Percentiles rank a stretch among this genome's conserved stretches.
These are phyloP conservation scores for Heliangelus exortis DNA, from an alignment of 2,797 vertebrate genomes.

Conservation along the genomic window DNA sequence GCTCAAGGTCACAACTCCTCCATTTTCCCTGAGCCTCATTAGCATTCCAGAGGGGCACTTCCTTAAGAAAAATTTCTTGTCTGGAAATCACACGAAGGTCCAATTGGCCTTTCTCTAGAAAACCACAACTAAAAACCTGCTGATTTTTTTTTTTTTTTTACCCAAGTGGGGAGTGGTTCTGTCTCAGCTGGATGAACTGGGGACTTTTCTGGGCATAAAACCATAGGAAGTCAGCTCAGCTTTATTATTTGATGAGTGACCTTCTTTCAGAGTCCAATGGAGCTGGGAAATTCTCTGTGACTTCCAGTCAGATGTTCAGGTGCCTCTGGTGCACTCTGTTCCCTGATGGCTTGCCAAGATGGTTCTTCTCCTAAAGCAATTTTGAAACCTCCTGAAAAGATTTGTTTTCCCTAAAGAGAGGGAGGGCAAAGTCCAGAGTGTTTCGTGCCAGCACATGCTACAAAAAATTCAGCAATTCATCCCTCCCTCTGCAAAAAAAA, in stretches of 20 bases:
- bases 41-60: not conserved
- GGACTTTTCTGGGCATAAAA: not conserved
- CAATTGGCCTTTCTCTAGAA: not conserved
- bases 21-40: not conserved
- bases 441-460: not conserved
- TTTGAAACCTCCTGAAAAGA: not conserved
- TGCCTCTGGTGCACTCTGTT: not conserved
- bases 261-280: not conserved
- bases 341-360: slow-evolving; percentile 3
- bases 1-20: not conserved
- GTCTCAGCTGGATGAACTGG: not conserved
- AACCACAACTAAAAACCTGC: not conserved
- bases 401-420: not conserved
- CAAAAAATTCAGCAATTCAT: not conserved
- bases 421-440: not conserved
- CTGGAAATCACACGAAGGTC: not conserved
- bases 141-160: not conserved
- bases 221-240: not conserved
- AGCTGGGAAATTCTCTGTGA: not conserved
- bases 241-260: not conserved
- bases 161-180: not conserved
- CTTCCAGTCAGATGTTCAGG: not conserved
- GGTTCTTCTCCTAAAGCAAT: not conserved
- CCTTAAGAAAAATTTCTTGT: not conserved
- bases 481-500: not conserved